These are phyloP conservation scores for Drosophila repleta DNA, from an alignment of 1,140 invertebrate species.

Conservation along the genomic window DNA sequence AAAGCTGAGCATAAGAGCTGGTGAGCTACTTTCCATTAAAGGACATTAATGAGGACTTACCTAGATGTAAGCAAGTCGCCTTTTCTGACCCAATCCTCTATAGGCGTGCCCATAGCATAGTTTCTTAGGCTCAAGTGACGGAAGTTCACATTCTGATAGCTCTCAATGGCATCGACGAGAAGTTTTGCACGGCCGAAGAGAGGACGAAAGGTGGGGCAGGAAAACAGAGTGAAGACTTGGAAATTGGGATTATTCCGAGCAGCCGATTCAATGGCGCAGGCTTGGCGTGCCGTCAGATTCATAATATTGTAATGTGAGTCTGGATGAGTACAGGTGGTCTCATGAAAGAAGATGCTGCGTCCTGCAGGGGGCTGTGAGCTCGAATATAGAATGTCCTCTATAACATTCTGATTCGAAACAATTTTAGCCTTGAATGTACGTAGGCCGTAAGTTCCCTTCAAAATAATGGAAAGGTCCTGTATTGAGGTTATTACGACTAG, in stretches of 20 bases:
- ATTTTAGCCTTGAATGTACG: no score
- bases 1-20: constrained; percentile 14
- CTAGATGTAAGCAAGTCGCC: constrained; percentile 85
- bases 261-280: constrained; percentile 88
- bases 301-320: constrained; percentile 3
- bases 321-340: constrained; percentile 84
- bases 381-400: constrained; percentile 61
- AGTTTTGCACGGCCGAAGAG: constrained; percentile 40
- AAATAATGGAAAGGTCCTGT: no score
- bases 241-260: constrained; percentile 86
- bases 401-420: not conserved
- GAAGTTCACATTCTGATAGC: constrained; percentile 87
- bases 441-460: no score
- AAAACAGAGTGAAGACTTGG: constrained; percentile 86
- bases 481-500: no score
- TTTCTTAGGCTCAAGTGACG: constrained; percentile 85
- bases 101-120: constrained; percentile 86
- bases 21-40: no score
- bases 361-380: constrained; percentile 79
- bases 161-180: constrained; percentile 82
- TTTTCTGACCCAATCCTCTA: constrained; percentile 86
- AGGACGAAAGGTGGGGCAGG: constrained; percentile 82
- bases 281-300: constrained; percentile 72
- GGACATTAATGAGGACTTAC: constrained; percentile 61
- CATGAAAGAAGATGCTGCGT: constrained; percentile 86